A percentile compares a stretch with the other conserved stretches of the same genome.
Conservation (phyloP, 2,113 vertebrate genomes). For the Trochalopteron elliotii region DNA sequence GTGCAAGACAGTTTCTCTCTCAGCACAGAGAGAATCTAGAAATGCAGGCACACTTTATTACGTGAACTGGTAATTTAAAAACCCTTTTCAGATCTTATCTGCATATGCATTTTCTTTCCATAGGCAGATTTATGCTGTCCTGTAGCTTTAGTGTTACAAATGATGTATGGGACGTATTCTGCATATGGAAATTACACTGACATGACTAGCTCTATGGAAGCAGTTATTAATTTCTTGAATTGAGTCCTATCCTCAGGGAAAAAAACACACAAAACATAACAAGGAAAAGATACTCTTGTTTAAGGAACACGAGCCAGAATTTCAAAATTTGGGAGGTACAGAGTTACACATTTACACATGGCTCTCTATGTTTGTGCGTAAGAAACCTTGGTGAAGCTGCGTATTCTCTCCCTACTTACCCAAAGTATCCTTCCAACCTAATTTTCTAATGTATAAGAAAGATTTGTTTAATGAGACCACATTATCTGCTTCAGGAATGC, state of each 20-base stretch:
- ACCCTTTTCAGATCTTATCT: background rate
- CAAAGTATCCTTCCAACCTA: background rate
- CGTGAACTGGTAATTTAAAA: background rate
- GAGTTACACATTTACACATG: background rate
- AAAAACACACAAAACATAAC: background rate
- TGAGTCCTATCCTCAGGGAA: background rate
- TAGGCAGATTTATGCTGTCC: background rate
- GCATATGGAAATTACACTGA: background rate
- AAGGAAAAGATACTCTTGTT: background rate
- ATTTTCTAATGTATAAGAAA: background rate
- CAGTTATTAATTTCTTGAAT: background rate
- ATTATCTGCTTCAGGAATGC: background rate
- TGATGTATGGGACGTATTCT: fast-evolving
- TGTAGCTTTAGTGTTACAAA: background rate
- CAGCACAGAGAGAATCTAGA: background rate
- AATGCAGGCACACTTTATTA: background rate
- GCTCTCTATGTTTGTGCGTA: background rate
- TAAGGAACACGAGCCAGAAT: background rate
- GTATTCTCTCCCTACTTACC: background rate
- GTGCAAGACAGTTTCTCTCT: background rate
- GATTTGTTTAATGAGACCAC: background rate
- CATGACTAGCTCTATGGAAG: background rate
- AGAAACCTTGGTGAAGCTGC: background rate
- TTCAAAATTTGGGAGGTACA: background rate
- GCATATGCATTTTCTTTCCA: background rate